A percentile compares a stretch with the other conserved stretches of the same genome.
Conservation (phyloP, 2,888 invertebrate genomes). For the Coecobrya sp. region DNA sequence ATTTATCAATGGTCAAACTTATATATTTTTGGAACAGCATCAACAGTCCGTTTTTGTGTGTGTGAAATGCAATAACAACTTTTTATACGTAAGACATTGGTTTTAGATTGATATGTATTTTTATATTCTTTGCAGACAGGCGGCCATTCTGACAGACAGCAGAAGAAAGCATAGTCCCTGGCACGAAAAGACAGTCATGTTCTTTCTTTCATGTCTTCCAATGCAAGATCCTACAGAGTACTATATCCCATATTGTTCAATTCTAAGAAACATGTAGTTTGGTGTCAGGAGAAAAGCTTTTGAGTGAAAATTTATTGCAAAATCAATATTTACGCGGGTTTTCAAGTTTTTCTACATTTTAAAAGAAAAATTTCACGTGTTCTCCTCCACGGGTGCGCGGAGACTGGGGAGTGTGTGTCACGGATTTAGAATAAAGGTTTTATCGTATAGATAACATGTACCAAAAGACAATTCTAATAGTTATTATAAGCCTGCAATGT, state of each 20-base stretch:
- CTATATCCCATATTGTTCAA: background rate
- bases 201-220: background rate
- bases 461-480: background rate
- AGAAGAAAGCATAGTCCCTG: background rate
- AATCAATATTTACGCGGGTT: conserved; percentile 71
- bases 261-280: background rate
- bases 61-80: conserved; percentile 22
- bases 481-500: too few species aligned
- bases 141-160: conserved; percentile 18
- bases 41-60: conserved; percentile 17
- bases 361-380: background rate
- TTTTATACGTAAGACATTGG: background rate
- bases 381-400: background rate
- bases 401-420: background rate
- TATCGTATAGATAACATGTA: too few species aligned
- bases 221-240: background rate
- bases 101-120: background rate
- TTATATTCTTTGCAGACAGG: background rate
- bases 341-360: conserved; percentile 2
- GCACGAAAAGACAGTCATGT: background rate
- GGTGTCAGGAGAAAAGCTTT: conserved; percentile 55
- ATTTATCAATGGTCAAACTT: conserved; percentile 8
- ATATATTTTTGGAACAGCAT: conserved; percentile 7
- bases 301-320: conserved; percentile 75
- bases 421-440: background rate